A percentile compares a stretch with the other conserved stretches of the same genome.
Evolutionary conservation across 2,113 vertebrate species (phyloP).

Genomic region (Hiodon tergisus): DNA sequence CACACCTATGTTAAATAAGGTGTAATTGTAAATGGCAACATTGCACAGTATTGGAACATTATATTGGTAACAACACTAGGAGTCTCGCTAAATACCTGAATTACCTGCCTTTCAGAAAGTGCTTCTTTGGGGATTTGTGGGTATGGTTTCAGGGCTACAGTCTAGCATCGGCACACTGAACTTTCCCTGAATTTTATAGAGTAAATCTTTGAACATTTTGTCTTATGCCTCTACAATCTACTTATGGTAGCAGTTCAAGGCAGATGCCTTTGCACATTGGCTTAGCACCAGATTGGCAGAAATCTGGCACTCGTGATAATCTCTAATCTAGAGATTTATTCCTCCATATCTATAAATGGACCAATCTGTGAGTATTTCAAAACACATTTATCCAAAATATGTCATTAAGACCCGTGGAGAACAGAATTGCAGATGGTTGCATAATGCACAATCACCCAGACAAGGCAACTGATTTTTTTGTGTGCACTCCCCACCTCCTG

Average conservation of each 20-base stretch:
- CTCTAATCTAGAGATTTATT: constrained; percentile 75
- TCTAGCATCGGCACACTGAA: constrained; percentile 17
- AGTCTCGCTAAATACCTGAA: constrained; percentile 8
- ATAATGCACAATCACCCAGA: constrained; percentile 69
- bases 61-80: neutral
- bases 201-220: constrained; percentile 30
- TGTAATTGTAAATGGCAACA: constrained; percentile 14
- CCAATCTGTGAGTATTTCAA: constrained; percentile 63
- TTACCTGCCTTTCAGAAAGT: constrained; percentile 15
- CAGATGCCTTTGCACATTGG: constrained; percentile 63
- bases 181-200: constrained; percentile 27
- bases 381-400: constrained; percentile 64
- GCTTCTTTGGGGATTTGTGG: constrained; percentile 4
- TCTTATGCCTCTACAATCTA: constrained; percentile 48
- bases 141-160: constrained; percentile 15
- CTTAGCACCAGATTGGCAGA: constrained; percentile 56
- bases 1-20: constrained; percentile 6
- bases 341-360: constrained; percentile 61
- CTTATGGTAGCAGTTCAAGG: constrained; percentile 58
- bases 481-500: constrained; percentile 13
- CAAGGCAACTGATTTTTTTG: constrained; percentile 61
- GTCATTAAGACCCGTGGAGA: constrained; percentile 53
- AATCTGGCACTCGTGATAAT: constrained; percentile 67
- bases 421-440: constrained; percentile 58
- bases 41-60: constrained; percentile 6